Base-by-base conservation (phyloP, 2,113 vertebrate genomes). In the Brachypteracias leptosomus region DNA sequence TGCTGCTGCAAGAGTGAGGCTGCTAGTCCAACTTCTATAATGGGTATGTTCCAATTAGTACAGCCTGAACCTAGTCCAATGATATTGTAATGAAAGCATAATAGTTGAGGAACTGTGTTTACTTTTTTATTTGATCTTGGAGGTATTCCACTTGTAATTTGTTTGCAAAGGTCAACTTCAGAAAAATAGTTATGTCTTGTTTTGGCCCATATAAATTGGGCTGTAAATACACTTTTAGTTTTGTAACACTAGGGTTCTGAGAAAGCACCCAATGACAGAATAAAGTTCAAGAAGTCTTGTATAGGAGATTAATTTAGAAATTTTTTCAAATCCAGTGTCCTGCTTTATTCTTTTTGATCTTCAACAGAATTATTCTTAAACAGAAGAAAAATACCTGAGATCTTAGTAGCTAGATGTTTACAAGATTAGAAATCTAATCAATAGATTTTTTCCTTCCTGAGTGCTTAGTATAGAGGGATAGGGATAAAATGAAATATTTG, bases 11-110 rank as follows among this genome's bases (percentile, higher is more conserved):
- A 68, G 61, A 94, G 62, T 70, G 71, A 95, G 85, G 18, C 90
- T 84, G 33, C 13, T 46, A 87, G 70, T 89, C 74, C 91, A 97
- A 70, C 61, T 94, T 92, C 93, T 95, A 4, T 84, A 84, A 83
- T 61, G 92, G 92, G 66, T 85, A 54, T 89, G 88, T 72, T 83
- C 90, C 95, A 97, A 97, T 97, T 96, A 97, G 57, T 90, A 94
- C 22, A 94, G 77, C 47, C 93, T 44, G 68, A 94, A 93, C 51
- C 38, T 74, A 38, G 58, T 65, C 90, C 71, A 89, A 54, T 57
- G 66, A 75, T 80, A 62, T 8, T 68, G 22, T 88, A 96, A 96
- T 87, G 93, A 95, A 96, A 72, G 31, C 8, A 52, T 7, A 68
- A 61, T 51, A 59, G 89, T 20, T 73, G 88, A 86, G 73, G 78